Percentiles rank a stretch among this genome's conserved stretches.
Evolutionary conservation across 2,113 vertebrate genomes (phyloP).

Genomic region (Picathartes gymnocephalus): DNA sequence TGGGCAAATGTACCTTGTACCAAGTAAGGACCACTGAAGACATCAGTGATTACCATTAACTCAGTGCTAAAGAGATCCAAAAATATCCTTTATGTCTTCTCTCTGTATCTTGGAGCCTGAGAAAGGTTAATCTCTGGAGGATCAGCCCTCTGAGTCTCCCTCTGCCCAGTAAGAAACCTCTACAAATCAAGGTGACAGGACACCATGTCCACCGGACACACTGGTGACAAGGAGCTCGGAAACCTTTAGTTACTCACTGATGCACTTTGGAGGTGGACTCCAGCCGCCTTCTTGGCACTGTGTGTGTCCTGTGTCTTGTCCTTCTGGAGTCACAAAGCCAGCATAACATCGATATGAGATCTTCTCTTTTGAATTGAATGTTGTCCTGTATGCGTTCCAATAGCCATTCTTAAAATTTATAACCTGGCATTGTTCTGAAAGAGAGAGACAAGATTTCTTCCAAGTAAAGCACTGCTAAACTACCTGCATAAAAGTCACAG

Average conservation of each 20-base stretch:
- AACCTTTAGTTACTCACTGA: slow-evolving; percentile 56
- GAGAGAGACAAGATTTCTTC: neutral
- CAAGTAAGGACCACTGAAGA: neutral
- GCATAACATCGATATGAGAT: neutral
- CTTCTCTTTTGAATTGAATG: rapidly evolving
- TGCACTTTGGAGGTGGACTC: slow-evolving; percentile 53
- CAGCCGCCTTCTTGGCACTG: slow-evolving; percentile 34
- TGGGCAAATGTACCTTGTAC: neutral
- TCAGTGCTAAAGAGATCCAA: neutral
- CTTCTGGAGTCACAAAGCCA: slow-evolving; percentile 52
- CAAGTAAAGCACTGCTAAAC: neutral
- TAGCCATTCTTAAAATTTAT: neutral
- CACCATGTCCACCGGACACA: no score
- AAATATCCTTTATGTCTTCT: neutral
- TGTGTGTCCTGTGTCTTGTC: neutral
- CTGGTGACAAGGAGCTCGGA: neutral
- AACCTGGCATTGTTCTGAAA: slow-evolving; percentile 16
- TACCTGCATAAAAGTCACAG: neutral
- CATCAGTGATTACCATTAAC: neutral
- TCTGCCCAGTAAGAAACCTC: neutral
- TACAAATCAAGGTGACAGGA: neutral
- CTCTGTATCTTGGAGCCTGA: neutral
- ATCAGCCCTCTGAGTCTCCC: neutral
- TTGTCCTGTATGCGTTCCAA: rapidly evolving
- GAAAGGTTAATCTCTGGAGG: neutral